These are phyloP conservation scores for Rhopilema esculentum DNA, from an alignment of 30 jellyfish, hydroid and myxozoan species.

Conservation along the genomic window DNA sequence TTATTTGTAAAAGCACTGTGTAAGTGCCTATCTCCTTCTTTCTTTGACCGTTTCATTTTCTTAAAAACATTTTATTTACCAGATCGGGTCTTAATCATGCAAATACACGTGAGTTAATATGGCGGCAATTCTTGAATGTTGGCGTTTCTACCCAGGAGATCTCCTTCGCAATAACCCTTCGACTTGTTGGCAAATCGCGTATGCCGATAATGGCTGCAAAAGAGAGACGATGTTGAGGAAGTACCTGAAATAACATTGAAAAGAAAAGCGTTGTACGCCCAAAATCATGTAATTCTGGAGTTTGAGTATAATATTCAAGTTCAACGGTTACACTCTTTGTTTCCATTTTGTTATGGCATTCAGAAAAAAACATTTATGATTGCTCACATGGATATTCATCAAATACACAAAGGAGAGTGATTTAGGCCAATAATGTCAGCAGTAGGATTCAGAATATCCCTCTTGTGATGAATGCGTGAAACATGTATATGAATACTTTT, in stretches of 20 bases:
- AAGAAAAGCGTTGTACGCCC: no score
- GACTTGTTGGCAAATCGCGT: not conserved
- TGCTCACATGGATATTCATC: not conserved
- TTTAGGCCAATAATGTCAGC: not conserved
- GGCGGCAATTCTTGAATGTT: not conserved
- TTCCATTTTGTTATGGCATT: not conserved
- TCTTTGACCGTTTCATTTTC: conserved; percentile 41
- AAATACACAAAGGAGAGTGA: not conserved
- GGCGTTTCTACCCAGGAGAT: not conserved
- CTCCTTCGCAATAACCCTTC: not conserved
- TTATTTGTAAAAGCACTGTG: conserved; percentile 31
- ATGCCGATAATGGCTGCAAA: not conserved
- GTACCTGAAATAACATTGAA: not conserved
- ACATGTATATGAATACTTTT: not conserved
- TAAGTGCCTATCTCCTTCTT: conserved; percentile 44
- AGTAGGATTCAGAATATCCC: not conserved
- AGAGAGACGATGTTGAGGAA: not conserved
- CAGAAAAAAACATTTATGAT: not conserved
- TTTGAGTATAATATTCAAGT: no score
- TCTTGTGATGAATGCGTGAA: not conserved
- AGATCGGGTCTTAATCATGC: not conserved
- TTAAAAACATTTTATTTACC: not conserved
- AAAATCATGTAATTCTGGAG: not conserved
- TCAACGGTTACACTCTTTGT: not conserved
- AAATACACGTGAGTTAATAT: not conserved